These are phyloP conservation scores for Acleris laterana DNA, from an alignment of 2,888 invertebrate genomes.

Conservation along the genomic window DNA sequence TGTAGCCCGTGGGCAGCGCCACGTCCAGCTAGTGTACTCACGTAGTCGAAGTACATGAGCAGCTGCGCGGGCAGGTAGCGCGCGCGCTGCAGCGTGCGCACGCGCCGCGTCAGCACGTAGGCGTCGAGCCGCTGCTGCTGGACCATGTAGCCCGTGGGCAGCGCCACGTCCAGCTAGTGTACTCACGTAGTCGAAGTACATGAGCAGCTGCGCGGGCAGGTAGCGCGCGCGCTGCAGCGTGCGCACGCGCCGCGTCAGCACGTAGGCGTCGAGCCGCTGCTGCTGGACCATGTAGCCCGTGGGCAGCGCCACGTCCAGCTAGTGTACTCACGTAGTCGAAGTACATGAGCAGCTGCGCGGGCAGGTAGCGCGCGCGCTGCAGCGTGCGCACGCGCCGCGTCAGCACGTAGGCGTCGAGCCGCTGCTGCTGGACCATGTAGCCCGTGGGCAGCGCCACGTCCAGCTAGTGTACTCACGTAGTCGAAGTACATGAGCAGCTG, in stretches of 20 bases:
- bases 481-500: constrained; percentile 97
- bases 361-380: constrained; percentile 92
- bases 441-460: constrained; percentile 95
- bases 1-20: constrained; percentile 95
- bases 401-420: constrained; percentile 92
- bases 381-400: constrained; percentile 91
- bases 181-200: constrained; percentile 97
- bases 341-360: constrained; percentile 94
- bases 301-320: constrained; percentile 93
- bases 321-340: constrained; percentile 94
- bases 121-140: constrained; percentile 95
- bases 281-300: constrained; percentile 97
- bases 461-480: constrained; percentile 90
- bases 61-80: constrained; percentile 92
- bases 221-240: constrained; percentile 94
- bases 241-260: constrained; percentile 89
- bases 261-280: constrained; percentile 93
- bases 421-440: constrained; percentile 95
- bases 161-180: constrained; percentile 89
- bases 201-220: constrained; percentile 91
- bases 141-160: constrained; percentile 96
- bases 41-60: constrained; percentile 96
- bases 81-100: constrained; percentile 93
- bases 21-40: constrained; percentile 91
- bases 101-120: constrained; percentile 91